Percentiles rank a stretch among this genome's conserved stretches.
These are phyloP conservation scores for Rachycentron canadum DNA, from an alignment of 2,797 vertebrate genomes.

Conservation along the genomic window DNA sequence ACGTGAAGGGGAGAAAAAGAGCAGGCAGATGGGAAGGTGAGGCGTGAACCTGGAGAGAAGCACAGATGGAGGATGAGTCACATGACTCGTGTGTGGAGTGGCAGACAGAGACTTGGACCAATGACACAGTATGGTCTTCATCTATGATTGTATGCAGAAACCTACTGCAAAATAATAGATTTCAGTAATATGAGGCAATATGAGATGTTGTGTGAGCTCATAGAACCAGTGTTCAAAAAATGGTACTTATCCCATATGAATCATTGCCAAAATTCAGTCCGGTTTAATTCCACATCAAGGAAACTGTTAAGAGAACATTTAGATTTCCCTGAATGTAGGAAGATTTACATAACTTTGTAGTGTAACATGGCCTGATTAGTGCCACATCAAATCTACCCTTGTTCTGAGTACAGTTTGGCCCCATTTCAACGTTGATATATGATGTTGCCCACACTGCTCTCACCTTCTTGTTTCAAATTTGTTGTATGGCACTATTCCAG, in stretches of 20 bases:
- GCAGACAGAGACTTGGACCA: constrained; percentile 61
- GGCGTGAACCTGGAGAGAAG: constrained; percentile 74
- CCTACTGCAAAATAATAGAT: neutral
- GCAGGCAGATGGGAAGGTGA: constrained; percentile 76
- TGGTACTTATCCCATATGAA: constrained; percentile 19
- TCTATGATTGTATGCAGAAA: constrained; percentile 31
- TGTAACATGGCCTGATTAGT: constrained; percentile 44
- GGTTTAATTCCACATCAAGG: constrained; percentile 44
- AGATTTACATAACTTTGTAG: constrained; percentile 39
- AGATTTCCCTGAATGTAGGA: constrained; percentile 53
- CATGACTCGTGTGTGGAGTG: constrained; percentile 66
- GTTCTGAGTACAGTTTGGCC: constrained; percentile 31
- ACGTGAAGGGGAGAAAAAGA: constrained; percentile 49
- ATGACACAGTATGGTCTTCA: constrained; percentile 32
- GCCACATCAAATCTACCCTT: constrained; percentile 37
- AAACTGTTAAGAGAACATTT: constrained; percentile 46
- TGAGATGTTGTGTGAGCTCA: constrained; percentile 15
- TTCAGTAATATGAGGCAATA: neutral
- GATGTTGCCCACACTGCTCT: constrained; percentile 12
- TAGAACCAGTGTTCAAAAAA: constrained; percentile 21
- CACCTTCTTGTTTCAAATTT: constrained; percentile 50
- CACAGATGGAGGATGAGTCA: constrained; percentile 82
- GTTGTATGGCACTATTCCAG: constrained; percentile 65
- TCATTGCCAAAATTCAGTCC: constrained; percentile 26
- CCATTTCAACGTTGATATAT: constrained; percentile 45